Evolutionary conservation across 1,140 invertebrate genomes (phyloP).

Genomic region (Pseudomyrmex sp.): DNA sequence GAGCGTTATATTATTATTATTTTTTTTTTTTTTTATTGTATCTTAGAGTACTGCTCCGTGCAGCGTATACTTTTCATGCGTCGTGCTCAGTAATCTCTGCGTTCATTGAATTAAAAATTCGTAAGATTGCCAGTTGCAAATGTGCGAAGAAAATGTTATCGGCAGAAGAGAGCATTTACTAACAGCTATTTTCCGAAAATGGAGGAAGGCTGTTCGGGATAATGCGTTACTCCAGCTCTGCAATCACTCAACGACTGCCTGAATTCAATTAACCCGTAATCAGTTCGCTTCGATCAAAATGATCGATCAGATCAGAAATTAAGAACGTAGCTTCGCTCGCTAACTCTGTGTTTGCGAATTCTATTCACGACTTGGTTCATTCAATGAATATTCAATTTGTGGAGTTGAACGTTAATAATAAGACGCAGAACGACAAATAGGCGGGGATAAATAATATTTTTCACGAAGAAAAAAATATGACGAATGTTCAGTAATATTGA

Average conservation of each 20-base stretch:
- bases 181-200: slow-evolving; percentile 55
- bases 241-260: slow-evolving; percentile 81
- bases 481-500: slow-evolving; percentile 1
- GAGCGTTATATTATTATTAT: slow-evolving; percentile 15
- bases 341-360: too few relatives aligned
- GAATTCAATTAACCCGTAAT: slow-evolving; percentile 83
- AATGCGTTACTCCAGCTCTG: slow-evolving; percentile 52
- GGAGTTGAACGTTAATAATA: too few relatives aligned
- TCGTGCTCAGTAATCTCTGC: neutral
- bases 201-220: slow-evolving; percentile 11
- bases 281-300: slow-evolving; percentile 62
- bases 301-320: slow-evolving; percentile 70
- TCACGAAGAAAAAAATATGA: slow-evolving; percentile 6
- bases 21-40: slow-evolving; percentile 9
- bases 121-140: slow-evolving; percentile 1
- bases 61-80: slow-evolving; percentile 13
- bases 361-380: too few relatives aligned
- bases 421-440: neutral
- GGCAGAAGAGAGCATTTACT: neutral
- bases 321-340: slow-evolving; percentile 72
- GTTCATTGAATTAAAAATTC: slow-evolving; percentile 37
- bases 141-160: slow-evolving; percentile 21
- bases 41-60: neutral
- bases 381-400: neutral
- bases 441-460: neutral